Evolutionary conservation across 2,797 vertebrate genomes (phyloP), one percentile per base, ranked within the genome.

Genomic region (Danio jaintianensis): DNA sequence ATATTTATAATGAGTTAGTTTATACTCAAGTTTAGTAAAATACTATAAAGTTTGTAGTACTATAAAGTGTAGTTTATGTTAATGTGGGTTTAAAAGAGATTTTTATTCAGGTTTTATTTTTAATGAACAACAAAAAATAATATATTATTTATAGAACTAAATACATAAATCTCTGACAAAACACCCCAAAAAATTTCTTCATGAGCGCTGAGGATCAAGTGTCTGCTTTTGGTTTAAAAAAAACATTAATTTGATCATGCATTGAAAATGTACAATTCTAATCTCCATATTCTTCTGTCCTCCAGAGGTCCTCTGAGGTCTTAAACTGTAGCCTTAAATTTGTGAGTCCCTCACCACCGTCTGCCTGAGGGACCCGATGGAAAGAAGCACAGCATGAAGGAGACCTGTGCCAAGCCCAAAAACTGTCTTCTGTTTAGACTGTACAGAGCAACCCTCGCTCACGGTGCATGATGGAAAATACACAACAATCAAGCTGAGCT

Each of bases 221-320:
- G 8, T 53, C 6, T 1, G 29, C 29, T 29, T 29, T 29, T 29
- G 29, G 1, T 29, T 29, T 29, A 29, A 29, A 29, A 29, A 29
- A 29, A 29, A 29, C 29, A 29, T 29, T 1, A 29, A 29, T 29
- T 29, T 29, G 29, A 12, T 18, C 56, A 43, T 62, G 16, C 80
- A 50, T 45, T 78, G 11, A 12, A 42, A 40, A 8, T 42, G 42
- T 81, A 12, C 5, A 29, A 8, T 11, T 61, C 63, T 80, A 78
- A 69, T 52, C 53, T 53, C 18, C 10, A 29, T 9, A 9, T 67
- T 77, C 72, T 77, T 63, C 6, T 80, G 40, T 42, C 69, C 29
- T 80, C 11, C 89, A 95, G 94, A 94, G 77, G 93, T 95, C 83
- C 93, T 95, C 86, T 95, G 88, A 94, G 84, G 55, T 38, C 75